Evolutionary conservation across 2,113 vertebrate genomes (phyloP).

Genomic region (Ancistrus triradiatus): DNA sequence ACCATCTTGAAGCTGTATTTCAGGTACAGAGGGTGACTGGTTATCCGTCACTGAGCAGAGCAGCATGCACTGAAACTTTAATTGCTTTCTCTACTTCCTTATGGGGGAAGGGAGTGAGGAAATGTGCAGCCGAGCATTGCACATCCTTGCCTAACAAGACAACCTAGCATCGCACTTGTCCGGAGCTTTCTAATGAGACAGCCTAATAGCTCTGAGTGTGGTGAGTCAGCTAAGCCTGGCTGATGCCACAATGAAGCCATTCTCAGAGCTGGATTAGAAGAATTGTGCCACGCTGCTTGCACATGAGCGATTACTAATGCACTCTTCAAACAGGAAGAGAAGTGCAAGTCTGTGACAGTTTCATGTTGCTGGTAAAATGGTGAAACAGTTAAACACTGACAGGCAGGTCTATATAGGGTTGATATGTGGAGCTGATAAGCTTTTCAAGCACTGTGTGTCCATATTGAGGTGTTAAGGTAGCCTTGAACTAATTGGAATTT

Average conservation of each 20-base stretch:
- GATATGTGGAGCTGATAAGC: conserved; percentile 41
- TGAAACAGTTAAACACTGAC: conserved; percentile 43
- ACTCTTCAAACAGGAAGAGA: conserved; percentile 4
- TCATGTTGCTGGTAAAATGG: conserved; percentile 39
- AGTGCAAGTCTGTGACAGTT: conserved; percentile 25
- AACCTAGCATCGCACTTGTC: neutral
- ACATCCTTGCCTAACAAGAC: conserved; percentile 30
- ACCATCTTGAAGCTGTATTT: neutral
- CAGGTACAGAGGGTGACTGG: neutral
- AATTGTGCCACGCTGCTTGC: conserved; percentile 3
- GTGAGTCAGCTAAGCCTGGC: conserved; percentile 14
- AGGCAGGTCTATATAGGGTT: conserved; percentile 34
- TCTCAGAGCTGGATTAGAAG: conserved; percentile 30
- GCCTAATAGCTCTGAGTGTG: conserved; percentile 1
- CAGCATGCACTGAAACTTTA: conserved; percentile 9
- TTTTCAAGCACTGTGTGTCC: too few species aligned
- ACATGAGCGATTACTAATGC: conserved; percentile 27
- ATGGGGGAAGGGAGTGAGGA: neutral
- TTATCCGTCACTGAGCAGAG: conserved; percentile 1
- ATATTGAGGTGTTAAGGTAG: conserved; percentile 28
- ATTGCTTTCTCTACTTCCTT: conserved; percentile 16
- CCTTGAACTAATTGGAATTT: too few species aligned
- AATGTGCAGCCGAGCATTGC: conserved; percentile 11
- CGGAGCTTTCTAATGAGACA: conserved; percentile 15
- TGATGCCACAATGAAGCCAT: neutral